phyloP scores from a whole-genome alignment of 2,797 vertebrate species.

The Tympanoctomys barrerae region DNA sequence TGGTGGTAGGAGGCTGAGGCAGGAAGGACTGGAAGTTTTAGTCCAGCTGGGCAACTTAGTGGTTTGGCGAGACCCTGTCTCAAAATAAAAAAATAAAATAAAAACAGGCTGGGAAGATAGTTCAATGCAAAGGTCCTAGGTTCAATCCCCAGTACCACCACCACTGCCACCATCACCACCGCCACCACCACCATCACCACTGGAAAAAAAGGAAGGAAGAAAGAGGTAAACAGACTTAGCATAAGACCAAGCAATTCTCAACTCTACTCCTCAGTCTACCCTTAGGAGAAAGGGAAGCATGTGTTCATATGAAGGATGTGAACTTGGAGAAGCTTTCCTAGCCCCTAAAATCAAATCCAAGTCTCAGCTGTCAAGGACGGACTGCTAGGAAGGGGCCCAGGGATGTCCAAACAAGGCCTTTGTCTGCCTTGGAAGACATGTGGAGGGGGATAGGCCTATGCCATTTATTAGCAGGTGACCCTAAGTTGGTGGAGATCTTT shows the following conservation, averaged over 20 bases:
- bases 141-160: not conserved
- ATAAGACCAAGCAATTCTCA: not conserved
- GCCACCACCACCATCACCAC: not conserved
- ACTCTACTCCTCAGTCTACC: rapidly evolving
- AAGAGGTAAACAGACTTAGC: not conserved
- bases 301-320: not conserved
- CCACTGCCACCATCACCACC: not conserved
- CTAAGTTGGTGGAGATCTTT: not conserved
- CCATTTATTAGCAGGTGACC: not conserved
- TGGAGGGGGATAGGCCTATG: not conserved
- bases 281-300: not conserved
- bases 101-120: not conserved
- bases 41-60: not conserved
- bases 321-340: not conserved
- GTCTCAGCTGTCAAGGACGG: not conserved
- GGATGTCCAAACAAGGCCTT: no score
- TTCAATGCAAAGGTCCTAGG: not conserved
- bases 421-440: rapidly evolving
- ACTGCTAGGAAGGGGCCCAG: not conserved
- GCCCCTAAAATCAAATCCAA: not conserved
- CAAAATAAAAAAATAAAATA: not conserved
- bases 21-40: not conserved
- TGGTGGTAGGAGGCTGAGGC: not conserved
- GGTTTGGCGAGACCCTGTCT: not conserved
- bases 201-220: no score